These are phyloP conservation scores for Cyprinodon brontotheroides DNA, from an alignment of 2,113 vertebrate genomes.

Conservation along the genomic window DNA sequence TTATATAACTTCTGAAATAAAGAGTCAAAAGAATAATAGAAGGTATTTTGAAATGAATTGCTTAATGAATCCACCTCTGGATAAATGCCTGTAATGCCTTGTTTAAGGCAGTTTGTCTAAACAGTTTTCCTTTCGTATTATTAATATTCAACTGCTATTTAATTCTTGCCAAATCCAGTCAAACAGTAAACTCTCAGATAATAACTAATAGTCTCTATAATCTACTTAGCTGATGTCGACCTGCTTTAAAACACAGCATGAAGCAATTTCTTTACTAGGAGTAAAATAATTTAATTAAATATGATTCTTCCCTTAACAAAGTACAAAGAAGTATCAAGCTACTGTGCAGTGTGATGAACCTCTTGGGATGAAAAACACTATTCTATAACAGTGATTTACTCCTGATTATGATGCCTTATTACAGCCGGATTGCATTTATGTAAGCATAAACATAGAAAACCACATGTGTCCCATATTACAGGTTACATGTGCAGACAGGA, in stretches of 20 bases:
- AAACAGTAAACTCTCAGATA: not conserved
- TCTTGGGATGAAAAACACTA: slow-evolving; percentile 25
- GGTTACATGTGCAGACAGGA: slow-evolving; percentile 42
- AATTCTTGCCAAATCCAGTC: not conserved
- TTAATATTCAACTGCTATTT: not conserved
- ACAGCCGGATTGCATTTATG: slow-evolving; percentile 40
- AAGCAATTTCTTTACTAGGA: not conserved
- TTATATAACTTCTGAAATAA: not conserved
- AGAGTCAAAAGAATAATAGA: not conserved
- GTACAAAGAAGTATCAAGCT: slow-evolving; percentile 18
- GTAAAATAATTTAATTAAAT: slow-evolving; percentile 1
- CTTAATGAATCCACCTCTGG: slow-evolving; percentile 11
- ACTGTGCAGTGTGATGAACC: slow-evolving; percentile 24
- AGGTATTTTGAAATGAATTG: not conserved
- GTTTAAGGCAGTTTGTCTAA: not conserved
- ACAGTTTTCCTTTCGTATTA: slow-evolving; percentile 1
- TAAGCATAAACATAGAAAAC: slow-evolving; percentile 42
- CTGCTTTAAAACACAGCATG: not conserved
- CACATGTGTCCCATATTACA: slow-evolving; percentile 51
- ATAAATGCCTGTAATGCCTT: not conserved
- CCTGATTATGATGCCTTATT: slow-evolving; percentile 23
- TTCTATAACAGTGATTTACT: slow-evolving; percentile 31
- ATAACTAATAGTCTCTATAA: not conserved
- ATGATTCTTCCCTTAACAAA: not conserved
- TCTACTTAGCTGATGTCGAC: not conserved